phyloP scores from a whole-genome alignment of 2,797 vertebrate species.

The Darevskia nairensis region DNA sequence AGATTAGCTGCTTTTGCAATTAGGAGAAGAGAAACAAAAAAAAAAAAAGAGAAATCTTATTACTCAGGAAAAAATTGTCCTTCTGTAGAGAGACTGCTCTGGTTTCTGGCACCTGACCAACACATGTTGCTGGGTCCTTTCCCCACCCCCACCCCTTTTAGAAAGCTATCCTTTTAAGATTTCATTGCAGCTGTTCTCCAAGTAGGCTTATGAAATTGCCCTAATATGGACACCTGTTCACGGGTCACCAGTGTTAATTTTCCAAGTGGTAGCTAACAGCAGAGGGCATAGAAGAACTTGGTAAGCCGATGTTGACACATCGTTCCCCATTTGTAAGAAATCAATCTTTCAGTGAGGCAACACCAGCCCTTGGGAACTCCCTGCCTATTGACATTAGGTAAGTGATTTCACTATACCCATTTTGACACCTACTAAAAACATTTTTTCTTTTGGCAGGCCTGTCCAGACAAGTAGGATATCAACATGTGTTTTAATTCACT shows the following conservation, averaged over 20 bases:
- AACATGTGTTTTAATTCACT: too few relatives aligned
- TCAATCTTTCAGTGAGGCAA: too few relatives aligned
- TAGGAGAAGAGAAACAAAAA: constrained; percentile 44
- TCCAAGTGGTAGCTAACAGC: background rate
- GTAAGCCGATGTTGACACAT: too few relatives aligned
- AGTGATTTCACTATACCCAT: too few relatives aligned
- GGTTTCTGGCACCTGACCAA: constrained; percentile 27
- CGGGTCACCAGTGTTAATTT: background rate
- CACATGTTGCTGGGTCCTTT: background rate
- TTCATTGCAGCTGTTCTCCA: background rate
- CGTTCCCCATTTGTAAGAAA: too few relatives aligned
- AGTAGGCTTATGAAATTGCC: background rate
- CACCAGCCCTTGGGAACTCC: too few relatives aligned
- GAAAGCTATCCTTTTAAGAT: background rate
- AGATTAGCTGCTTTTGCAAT: constrained; percentile 64
- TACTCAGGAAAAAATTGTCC: constrained; percentile 33
- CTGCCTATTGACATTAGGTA: too few relatives aligned
- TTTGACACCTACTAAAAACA: too few relatives aligned
- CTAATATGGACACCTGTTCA: background rate
- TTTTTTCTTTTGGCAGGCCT: too few relatives aligned
- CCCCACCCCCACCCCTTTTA: background rate
- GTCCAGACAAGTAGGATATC: too few relatives aligned
- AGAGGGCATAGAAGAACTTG: too few relatives aligned
- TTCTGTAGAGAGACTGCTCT: constrained; percentile 55
- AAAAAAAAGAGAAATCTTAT: constrained; percentile 18